Base-by-base conservation (phyloP, 1,140 invertebrate species). In the Drosophila pachea region DNA sequence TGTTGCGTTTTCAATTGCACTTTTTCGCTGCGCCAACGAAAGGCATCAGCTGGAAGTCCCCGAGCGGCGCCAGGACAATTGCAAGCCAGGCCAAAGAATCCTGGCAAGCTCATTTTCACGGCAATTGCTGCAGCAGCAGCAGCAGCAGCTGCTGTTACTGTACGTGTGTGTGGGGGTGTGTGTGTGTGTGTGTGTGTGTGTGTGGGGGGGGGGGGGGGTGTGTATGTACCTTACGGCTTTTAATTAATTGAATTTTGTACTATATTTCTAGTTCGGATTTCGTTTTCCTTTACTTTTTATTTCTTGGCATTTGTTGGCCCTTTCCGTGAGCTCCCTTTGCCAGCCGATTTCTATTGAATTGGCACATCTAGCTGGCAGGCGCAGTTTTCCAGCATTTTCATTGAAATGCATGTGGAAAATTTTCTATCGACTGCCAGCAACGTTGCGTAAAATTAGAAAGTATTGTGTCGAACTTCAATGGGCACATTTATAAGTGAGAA, bases 231-330 rank as follows among this genome's bases (percentile, higher is more conserved):
- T 62, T 68, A 76, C 62, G 36, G 60, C 60, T 67, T 86, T 86
- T 81, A 86, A 86, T 86, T 86, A 86, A 86, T 86, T 86, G 76
- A 69, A 86, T 86, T 81, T 86, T 55, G 53, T 68, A 61, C 63
- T 62, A 56, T 62, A 78, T 76, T 76, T 48, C 50, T 45, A 43
- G 67, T 49, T 55, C 6, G 48, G 42, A 43, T 50, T 73, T 52
- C 29, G 36, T 45, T 43, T 53, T 7, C 36, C 9, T 64, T 36
- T 64, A 14, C 56, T 48, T 63, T 32, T 43, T n/a, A 14, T 7
- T 7, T 16, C 29, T 14, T 22, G 11, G 47, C 9, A 36, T 53
- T 52, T 29, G n/a, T n/a, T 11, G 7, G 5, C 2, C 8, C 14
- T 59, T n/a, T 7, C 2, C 58, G 66, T 43, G 31, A 11, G 35